Evolutionary conservation across 2,797 vertebrate genomes (phyloP).

Genomic region (Tympanoctomys barrerae): DNA sequence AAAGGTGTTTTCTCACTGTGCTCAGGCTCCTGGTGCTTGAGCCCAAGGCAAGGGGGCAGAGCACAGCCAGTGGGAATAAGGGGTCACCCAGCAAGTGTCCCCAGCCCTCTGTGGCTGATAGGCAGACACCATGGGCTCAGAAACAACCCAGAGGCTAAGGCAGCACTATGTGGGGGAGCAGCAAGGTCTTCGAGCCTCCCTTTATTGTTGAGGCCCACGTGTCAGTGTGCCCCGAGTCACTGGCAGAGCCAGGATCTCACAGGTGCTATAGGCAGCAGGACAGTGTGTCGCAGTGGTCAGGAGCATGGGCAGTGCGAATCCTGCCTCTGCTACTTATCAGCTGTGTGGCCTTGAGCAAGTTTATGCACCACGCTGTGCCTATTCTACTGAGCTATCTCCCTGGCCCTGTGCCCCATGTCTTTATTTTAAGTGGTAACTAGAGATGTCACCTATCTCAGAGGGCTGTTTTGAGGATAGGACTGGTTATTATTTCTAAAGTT

Average conservation of each 20-base stretch:
- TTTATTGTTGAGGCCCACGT: not conserved
- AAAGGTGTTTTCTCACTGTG: not conserved
- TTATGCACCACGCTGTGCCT: not conserved
- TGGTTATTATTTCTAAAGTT: not conserved
- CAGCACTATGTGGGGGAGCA: not conserved
- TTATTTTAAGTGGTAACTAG: not conserved
- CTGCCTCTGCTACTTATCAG: not conserved
- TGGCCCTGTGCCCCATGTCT: not conserved
- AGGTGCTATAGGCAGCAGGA: not conserved
- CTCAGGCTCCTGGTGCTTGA: not conserved
- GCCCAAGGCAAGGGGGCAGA: not conserved
- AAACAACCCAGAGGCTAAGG: not conserved
- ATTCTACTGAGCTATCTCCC: too few relatives aligned
- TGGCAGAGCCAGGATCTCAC: not conserved
- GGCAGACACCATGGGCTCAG: not conserved
- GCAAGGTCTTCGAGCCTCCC: not conserved
- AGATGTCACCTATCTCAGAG: not conserved
- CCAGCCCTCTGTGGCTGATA: not conserved
- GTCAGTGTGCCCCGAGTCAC: not conserved
- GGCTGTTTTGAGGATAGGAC: not conserved
- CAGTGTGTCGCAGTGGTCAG: not conserved
- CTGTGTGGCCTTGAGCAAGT: not conserved
- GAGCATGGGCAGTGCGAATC: not conserved
- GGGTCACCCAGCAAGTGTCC: not conserved
- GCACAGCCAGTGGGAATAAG: fast-evolving